Base-by-base conservation (phyloP, 2,797 vertebrate species). In the Pseudochirops corinnae region DNA sequence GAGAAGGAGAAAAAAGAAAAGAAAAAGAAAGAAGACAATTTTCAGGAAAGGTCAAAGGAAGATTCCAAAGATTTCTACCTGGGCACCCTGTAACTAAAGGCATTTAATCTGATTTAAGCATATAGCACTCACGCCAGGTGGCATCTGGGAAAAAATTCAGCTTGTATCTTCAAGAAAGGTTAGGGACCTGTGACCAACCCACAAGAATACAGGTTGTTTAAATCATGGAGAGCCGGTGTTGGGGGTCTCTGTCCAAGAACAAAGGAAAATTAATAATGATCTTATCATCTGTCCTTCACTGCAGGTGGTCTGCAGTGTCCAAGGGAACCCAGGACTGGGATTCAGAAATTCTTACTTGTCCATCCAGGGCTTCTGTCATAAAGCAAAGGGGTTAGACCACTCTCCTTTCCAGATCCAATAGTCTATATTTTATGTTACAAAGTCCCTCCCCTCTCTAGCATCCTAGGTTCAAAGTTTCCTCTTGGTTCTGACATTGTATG, bases 1-100 rank as follows among this genome's bases (percentile, higher is more conserved):
- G 28, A 14, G 46, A 1, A 24, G 5, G 39, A 5, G 1, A 13
- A 28, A 1, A 5, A 4, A 24, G 55, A n/a, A 33, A 0, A n/a
- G 26, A n/a, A 28, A 55, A 53, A 31, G 28, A 60, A 52, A 29
- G 5, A 39, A 82, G 18, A 46, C 3, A 87, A 87, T 87, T 87
- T 24, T 50, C 4, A 9, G 1, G 39, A 24, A 21, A 82, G n/a
- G n/a, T 82, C 67, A 50, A 87, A 26, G 21, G 10, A 50, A 87
- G 39, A 46, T 28, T 87, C 39, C 21, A 87, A 46, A 87, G 2
- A 87, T 50, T 87, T 26, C 24, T 33, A 28, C 39, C 74, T 11
- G 3, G 39, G 74, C 39, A 87, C 46, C 24, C 74, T 87, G 39
- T 87, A 3, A 87, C 18, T 46, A 74, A 21, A 6, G 33, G 33